Conservation (phyloP, 2,888 invertebrate genomes). For the Deilephila elpenor region DNA sequence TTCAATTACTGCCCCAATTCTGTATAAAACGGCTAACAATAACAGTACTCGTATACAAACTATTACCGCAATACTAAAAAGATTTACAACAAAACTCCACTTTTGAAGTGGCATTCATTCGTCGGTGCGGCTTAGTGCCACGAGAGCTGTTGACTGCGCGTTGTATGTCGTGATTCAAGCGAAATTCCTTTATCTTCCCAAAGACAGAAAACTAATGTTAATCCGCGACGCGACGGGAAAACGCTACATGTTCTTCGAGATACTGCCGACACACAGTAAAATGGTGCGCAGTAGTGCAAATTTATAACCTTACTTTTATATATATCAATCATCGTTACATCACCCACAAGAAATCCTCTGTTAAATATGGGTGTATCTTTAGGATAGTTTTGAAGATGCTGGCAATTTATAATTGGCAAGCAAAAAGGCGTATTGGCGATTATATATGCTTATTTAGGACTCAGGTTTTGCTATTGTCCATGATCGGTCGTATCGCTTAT, state of each 20-base stretch:
- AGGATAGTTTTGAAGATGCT: no score
- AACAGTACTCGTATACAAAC: not conserved
- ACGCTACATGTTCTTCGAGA: constrained; percentile 9
- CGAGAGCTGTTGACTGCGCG: constrained; percentile 8
- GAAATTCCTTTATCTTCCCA: constrained; percentile 26
- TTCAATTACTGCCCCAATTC: no score
- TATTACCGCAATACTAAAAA: not conserved
- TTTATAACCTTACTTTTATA: not conserved
- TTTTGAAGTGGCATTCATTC: constrained; percentile 7
- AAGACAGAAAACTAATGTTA: constrained; percentile 30
- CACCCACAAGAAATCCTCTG: no score
- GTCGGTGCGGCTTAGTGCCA: constrained; percentile 6
- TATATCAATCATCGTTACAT: no score
- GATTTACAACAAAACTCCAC: not conserved
- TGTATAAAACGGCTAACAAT: not conserved
- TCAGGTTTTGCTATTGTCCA: no score
- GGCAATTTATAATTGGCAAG: no score
- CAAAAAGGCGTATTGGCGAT: no score
- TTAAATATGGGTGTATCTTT: not conserved
- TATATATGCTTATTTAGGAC: no score
- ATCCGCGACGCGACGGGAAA: constrained; percentile 19
- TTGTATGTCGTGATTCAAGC: constrained; percentile 1
- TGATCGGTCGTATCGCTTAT: no score
- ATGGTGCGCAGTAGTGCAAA: not conserved
- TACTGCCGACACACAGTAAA: constrained; percentile 4